Evolutionary conservation across 2,113 vertebrate genomes (phyloP).

Genomic region (Perca flavescens): DNA sequence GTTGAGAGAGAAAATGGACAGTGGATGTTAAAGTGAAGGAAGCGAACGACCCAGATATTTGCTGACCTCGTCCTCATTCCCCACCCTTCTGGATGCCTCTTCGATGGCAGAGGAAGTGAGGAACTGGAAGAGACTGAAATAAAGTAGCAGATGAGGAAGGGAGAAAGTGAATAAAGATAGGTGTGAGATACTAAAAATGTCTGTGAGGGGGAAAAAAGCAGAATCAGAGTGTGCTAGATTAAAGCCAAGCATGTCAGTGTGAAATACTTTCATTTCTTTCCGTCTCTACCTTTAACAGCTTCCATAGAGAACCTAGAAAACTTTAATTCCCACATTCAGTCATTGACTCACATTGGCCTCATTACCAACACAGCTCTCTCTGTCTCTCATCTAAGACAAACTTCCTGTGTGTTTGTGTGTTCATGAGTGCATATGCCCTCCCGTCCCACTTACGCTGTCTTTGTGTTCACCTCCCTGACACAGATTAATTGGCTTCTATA

Average conservation of each 20-base stretch:
- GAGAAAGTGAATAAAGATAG: constrained; percentile 36
- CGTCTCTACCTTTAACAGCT: constrained; percentile 30
- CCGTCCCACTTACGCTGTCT: constrained; percentile 10
- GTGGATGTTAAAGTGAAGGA: constrained; percentile 34
- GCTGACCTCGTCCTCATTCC: constrained; percentile 61
- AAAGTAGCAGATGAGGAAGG: constrained; percentile 22
- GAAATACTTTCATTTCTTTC: constrained; percentile 38
- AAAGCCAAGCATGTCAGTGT: constrained; percentile 43
- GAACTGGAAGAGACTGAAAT: constrained; percentile 17
- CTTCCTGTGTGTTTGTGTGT: constrained; percentile 37
- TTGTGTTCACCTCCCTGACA: constrained; percentile 58
- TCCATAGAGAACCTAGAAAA: constrained; percentile 49
- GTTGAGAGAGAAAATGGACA: constrained; percentile 35
- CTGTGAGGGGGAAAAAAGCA: background rate
- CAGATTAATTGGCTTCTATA: constrained; percentile 66
- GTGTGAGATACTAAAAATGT: constrained; percentile 47
- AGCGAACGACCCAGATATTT: constrained; percentile 55
- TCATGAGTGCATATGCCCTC: constrained; percentile 13
- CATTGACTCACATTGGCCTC: constrained; percentile 47
- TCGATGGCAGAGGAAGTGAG: constrained; percentile 13
- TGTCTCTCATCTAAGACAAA: constrained; percentile 30
- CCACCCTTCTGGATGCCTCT: constrained; percentile 24
- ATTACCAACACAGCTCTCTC: constrained; percentile 40
- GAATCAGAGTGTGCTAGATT: constrained; percentile 42
- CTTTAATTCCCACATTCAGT: constrained; percentile 33